These are phyloP conservation scores for Corythornis madagascariensis DNA, from an alignment of 2,113 vertebrate genomes.

Conservation along the genomic window DNA sequence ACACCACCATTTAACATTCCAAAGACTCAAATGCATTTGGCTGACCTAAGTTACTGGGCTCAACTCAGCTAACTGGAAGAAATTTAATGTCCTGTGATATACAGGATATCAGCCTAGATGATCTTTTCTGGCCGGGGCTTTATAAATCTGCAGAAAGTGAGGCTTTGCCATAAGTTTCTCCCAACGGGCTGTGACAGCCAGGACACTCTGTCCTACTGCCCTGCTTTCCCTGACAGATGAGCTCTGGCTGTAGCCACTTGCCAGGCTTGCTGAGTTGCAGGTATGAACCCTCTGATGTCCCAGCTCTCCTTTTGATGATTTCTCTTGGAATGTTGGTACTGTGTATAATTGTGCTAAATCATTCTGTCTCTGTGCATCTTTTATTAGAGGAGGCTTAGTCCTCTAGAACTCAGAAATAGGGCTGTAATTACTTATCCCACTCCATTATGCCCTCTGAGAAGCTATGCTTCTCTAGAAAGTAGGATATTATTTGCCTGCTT, in stretches of 20 bases:
- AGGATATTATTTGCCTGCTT: background rate
- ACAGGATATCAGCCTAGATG: background rate
- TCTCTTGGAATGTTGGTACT: background rate
- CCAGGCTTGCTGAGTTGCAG: background rate
- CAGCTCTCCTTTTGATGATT: conserved; percentile 7
- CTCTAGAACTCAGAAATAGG: conserved; percentile 1
- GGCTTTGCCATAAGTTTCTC: conserved; percentile 28
- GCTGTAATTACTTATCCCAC: conserved; percentile 1
- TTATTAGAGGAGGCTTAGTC: background rate
- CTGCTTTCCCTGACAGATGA: conserved; percentile 33
- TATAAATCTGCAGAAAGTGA: conserved; percentile 47
- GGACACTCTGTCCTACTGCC: conserved; percentile 42
- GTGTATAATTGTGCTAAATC: conserved; percentile 25
- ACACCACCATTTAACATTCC: background rate
- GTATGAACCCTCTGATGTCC: background rate
- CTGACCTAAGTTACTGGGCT: conserved; percentile 40
- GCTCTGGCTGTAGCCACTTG: background rate
- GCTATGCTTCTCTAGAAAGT: background rate
- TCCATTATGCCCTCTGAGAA: background rate
- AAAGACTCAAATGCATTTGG: conserved; percentile 24
- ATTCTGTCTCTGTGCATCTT: background rate
- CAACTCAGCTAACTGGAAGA: conserved; percentile 37
- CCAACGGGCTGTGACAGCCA: conserved; percentile 23
- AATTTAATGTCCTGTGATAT: conserved; percentile 47
- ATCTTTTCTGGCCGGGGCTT: conserved; percentile 30